Base-by-base conservation (phyloP, 2,888 invertebrate genomes). In the Prionchulus punctatus region DNA sequence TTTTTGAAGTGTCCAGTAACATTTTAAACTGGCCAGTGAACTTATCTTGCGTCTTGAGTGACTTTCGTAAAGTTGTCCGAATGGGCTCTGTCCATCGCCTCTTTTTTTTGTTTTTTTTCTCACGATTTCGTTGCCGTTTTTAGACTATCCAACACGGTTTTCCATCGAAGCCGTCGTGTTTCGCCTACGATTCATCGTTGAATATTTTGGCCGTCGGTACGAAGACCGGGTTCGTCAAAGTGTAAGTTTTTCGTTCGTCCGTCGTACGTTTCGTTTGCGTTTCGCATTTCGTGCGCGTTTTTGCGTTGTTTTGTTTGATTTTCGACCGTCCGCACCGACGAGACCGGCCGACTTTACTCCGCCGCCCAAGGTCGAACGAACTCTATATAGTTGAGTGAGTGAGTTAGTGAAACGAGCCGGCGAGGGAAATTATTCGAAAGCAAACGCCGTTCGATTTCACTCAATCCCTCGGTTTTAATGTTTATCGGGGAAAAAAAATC, bases 61-160 rank as follows among this genome's bases (percentile, higher is more conserved):
- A n/a, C n/a, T n/a, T n/a, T n/a, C n/a, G n/a, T n/a, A n/a, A n/a
- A n/a, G n/a, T n/a, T n/a, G n/a, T n/a, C n/a, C n/a, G n/a, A n/a
- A n/a, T n/a, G n/a, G n/a, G n/a, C n/a, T n/a, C n/a, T n/a, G n/a
- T n/a, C n/a, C n/a, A n/a, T n/a, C n/a, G n/a, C n/a, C n/a, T n/a
- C n/a, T n/a, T n/a, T n/a, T n/a, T n/a, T n/a, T 45, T 45, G 4
- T 21, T 45, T 45, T 21, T 45, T 23, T 36, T 36, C 18, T 18
- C 36, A 12, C 18, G 12, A 36, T 36, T 28, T 57, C 57, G 57
- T 43, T 12, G 7, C 15, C 52, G 43, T 59, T 78, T 79, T 48
- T 79, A 92, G 92, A 90, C 91, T 65, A 82, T 86, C 57, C 90
- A 90, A 69, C 92, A 94, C 82, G 94, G 94, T 60, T 96, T 94